Evolutionary conservation across 2,888 invertebrate species (phyloP).

Genomic region (Eupeodes latifasciatus): DNA sequence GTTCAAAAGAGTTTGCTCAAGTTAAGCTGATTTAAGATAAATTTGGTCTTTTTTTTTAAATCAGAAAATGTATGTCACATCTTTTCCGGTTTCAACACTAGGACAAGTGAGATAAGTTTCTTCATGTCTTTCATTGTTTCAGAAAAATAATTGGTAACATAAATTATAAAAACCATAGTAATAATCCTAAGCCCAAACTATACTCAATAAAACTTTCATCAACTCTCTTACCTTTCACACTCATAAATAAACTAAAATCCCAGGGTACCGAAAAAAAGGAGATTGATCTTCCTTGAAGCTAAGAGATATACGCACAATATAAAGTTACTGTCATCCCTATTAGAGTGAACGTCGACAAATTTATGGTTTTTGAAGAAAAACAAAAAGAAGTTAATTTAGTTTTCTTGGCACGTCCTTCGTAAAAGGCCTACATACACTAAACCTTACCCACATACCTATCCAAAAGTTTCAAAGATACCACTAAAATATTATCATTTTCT

Average conservation of each 20-base stretch:
- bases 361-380: neutral
- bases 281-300: neutral
- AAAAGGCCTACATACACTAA: no score
- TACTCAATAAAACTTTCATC: neutral
- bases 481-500: neutral
- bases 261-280: neutral
- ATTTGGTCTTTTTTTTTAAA: no score
- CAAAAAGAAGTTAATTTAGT: conserved; percentile 1
- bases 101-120: no score
- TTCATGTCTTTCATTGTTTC: no score
- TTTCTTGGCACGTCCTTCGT: neutral
- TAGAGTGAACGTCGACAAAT: neutral
- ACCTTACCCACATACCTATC: neutral
- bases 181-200: neutral
- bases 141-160: neutral
- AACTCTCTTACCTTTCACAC: neutral
- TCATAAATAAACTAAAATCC: neutral
- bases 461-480: conserved; percentile 6
- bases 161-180: neutral
- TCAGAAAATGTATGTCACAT: no score
- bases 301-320: neutral
- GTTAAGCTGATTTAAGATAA: no score
- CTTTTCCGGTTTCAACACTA: no score
- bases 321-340: neutral
- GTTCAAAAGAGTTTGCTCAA: no score